A percentile compares a stretch with the other conserved stretches of the same genome.
phyloP scores from a whole-genome alignment of 2,888 invertebrate genomes.

The Pammene fasciana region DNA sequence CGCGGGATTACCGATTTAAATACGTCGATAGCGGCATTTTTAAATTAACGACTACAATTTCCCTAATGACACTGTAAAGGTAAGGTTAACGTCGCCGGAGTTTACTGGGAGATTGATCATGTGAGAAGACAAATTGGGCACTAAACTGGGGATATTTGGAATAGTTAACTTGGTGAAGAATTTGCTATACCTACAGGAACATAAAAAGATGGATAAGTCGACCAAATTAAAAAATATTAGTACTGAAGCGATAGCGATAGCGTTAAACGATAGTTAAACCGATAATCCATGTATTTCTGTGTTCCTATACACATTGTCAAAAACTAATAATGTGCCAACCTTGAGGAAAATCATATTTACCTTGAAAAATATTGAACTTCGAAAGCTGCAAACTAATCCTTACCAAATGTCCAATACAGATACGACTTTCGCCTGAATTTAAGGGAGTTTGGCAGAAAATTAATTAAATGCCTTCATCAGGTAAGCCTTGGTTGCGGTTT shows the following conservation, averaged over 20 bases:
- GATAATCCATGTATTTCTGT: too few species aligned
- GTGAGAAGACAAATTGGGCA: conserved; percentile 9
- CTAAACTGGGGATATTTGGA: conserved; percentile 2
- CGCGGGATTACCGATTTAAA: conserved; percentile 79
- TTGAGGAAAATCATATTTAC: too few species aligned
- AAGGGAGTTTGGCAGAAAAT: conserved; percentile 65
- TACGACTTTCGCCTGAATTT: conserved; percentile 53
- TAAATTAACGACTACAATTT: conserved; percentile 81
- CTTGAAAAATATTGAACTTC: too few species aligned
- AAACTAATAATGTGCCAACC: too few species aligned
- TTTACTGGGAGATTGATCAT: conserved; percentile 21
- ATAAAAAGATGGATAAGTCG: background rate
- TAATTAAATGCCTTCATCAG: conserved; percentile 76
- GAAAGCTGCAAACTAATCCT: background rate
- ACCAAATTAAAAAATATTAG: too few species aligned
- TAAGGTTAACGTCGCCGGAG: conserved; percentile 58
- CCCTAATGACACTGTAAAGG: conserved; percentile 82
- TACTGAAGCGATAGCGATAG: too few species aligned
- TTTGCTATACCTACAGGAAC: background rate
- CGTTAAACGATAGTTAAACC: too few species aligned
- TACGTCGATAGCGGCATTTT: conserved; percentile 76
- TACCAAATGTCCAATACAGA: background rate
- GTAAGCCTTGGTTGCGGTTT: conserved; percentile 56
- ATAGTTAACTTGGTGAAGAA: background rate
- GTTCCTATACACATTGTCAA: too few species aligned